Evolutionary conservation across 2,113 vertebrate genomes (phyloP), one percentile per base, ranked within the genome.

Genomic region (Centrocercus urophasianus): DNA sequence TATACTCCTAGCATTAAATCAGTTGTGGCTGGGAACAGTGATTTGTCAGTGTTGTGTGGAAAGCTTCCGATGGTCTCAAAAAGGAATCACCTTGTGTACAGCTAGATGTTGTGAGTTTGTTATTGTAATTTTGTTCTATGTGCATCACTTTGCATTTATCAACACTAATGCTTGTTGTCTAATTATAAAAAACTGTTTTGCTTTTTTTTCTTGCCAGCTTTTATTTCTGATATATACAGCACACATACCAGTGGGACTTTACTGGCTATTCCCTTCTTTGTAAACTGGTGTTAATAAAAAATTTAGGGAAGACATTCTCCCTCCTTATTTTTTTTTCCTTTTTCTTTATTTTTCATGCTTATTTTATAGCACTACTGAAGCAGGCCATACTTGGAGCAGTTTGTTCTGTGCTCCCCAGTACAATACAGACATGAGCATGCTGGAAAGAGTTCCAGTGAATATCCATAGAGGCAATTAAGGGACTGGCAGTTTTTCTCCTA

Each of bases 181-280:
- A 59, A 85, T 88, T 85, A 22, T 56, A 50, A 57, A 57, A 45
- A 43, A 74, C 20, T 8, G 3, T 63, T 57, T 36, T 38, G 11
- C 32, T 76, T 9, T 4, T 64, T 66, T 82, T 63, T 79, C 45
- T 66, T 18, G 52, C 71, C 25, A n/a, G 9, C 40, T 52, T 79
- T 83, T 83, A 34, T 61, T 86, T 91, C 45, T 86, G 8, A 43
- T 60, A 4, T 43, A 22, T 73, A 30, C 24, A 50, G 24, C 27
- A 50, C 2, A 11, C 5, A 60, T 60, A 32, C 38, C 43, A 32
- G 0, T 71, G 45, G 24, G 20, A 66, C 8, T 83, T 5, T 0
- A 1, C 17, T 71, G 45, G 8, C 71, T 47, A 67, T 13, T 57
- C 19, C 47, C 69, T 78, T 11, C 14, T 85, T 6, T 84, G 10